Evolutionary conservation across 2,797 vertebrate species (phyloP).

Genomic region (Meda fulgida): DNA sequence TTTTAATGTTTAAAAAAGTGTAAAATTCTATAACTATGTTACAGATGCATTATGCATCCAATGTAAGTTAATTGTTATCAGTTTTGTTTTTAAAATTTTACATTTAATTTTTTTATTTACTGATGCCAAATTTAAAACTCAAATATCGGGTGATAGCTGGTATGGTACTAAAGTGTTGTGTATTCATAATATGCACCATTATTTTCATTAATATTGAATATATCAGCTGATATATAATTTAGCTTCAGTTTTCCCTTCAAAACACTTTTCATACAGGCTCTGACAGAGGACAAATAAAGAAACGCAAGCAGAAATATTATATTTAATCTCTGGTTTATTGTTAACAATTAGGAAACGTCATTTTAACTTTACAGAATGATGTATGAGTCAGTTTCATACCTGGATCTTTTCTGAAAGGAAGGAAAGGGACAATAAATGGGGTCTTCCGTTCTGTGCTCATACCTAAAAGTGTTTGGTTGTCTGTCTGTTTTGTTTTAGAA

Average conservation of each 20-base stretch:
- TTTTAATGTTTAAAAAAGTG: not conserved
- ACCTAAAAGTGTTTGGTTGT: not conserved
- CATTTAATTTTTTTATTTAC: too few species aligned
- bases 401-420: slow-evolving; percentile 4
- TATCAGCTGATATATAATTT: too few species aligned
- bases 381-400: not conserved
- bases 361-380: not conserved
- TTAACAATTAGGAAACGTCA: not conserved
- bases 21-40: not conserved
- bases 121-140: too few species aligned
- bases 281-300: not conserved
- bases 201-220: too few species aligned
- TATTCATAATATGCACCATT: too few species aligned
- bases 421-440: not conserved
- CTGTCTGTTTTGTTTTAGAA: slow-evolving; percentile 24
- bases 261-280: not conserved
- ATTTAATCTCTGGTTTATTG: not conserved
- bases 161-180: too few species aligned
- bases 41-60: too few species aligned
- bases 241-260: not conserved
- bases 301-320: not conserved
- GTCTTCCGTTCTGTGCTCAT: slow-evolving; percentile 5
- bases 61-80: too few species aligned
- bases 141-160: too few species aligned
- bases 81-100: too few species aligned